Base-by-base conservation (phyloP, 1,140 invertebrate genomes). In the Samia ricini region DNA sequence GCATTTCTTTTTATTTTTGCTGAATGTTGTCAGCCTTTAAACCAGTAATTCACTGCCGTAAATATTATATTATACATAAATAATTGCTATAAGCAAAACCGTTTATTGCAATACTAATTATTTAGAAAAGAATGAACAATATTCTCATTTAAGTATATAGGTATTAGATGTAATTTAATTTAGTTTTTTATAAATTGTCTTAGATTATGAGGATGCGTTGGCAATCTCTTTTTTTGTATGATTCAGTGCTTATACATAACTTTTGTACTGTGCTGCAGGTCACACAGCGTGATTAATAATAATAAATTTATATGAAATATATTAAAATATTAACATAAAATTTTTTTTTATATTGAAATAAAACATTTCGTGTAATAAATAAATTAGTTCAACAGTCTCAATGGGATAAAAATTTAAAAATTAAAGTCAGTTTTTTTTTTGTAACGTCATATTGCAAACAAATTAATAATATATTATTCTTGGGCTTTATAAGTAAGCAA, bases 11-110 rank as follows among this genome's bases (percentile, higher is more conserved):
- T n/a, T 42, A 12, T 42, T 12, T 12, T 42, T 15, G 33, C 33
- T 12, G 33, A 15, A 5, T 29, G 6, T 42, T 15, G 8, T 42
- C 33, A 42, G 33, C 33, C 3, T 12, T 42, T 3, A 42, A 83
- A 85, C 84, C 82, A 85, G 84, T 85, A 74, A 71, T 68, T 75
- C 84, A 87, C 84, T 87, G 84, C 84, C 84, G 68, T 65, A 77
- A 71, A 61, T 68, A 62, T 62, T 71, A 77, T 71, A 69, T 65
- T n/a, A n/a, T n/a, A n/a, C n/a, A n/a, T n/a, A n/a, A n/a, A n/a
- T n/a, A n/a, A 72, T 85, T 86, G 83, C 83, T 86, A 66, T 80
- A 64, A 88, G 82, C 83, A 83, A 75, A 62, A 58, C 60, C 67
- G 62, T 72, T 78, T 76, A 74, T 77, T 83, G 82, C 82, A 85